Percentiles rank a stretch among this genome's conserved stretches.
phyloP scores from a whole-genome alignment of 2,113 vertebrate species.

The Cyprinodon brontotheroides region DNA sequence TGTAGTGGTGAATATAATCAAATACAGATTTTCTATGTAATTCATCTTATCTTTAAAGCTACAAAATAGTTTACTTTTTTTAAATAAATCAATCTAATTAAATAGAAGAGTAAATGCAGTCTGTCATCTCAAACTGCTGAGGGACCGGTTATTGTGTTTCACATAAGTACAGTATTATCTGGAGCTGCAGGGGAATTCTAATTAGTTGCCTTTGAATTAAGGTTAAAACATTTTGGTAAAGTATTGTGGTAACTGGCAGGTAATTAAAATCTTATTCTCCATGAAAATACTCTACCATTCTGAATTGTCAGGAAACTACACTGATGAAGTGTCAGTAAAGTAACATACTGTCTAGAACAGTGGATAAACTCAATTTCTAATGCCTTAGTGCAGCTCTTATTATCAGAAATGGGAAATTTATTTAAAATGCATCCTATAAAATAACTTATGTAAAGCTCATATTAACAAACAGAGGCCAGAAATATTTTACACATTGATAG shows the following conservation, averaged over 20 bases:
- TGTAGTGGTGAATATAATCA: background rate
- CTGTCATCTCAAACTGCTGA: background rate
- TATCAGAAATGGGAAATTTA: too few relatives aligned
- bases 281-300: too few relatives aligned
- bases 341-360: too few relatives aligned
- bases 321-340: too few relatives aligned
- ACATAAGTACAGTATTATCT: background rate
- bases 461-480: background rate
- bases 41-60: background rate
- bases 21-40: background rate
- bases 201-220: background rate
- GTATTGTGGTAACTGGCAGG: too few relatives aligned
- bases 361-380: too few relatives aligned
- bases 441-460: too few relatives aligned
- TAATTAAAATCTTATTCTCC: too few relatives aligned
- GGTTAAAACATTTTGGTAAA: too few relatives aligned
- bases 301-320: too few relatives aligned
- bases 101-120: background rate
- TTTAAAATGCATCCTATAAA: too few relatives aligned
- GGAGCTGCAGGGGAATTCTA: background rate
- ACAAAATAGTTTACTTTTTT: background rate
- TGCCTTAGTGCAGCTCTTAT: too few relatives aligned
- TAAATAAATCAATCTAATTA: background rate
- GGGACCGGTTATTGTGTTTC: background rate
- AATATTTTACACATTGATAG: background rate